Conservation (phyloP, 2,113 vertebrate genomes). For the Grantiella picta region DNA sequence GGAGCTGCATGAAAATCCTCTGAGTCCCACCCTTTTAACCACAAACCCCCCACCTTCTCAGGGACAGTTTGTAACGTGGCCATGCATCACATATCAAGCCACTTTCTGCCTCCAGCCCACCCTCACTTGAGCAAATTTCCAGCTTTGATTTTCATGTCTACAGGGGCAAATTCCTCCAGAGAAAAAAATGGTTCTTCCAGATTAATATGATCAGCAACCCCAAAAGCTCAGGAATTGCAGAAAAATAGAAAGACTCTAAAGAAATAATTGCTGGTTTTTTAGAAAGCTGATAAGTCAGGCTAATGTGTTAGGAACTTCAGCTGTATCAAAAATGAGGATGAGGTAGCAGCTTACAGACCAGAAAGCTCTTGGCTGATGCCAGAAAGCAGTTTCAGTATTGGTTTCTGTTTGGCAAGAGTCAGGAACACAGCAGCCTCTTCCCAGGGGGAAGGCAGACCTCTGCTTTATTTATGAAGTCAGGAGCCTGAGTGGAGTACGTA, state of each 20-base stretch:
- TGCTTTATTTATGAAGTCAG: slow-evolving; percentile 25
- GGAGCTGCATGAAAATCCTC: not conserved
- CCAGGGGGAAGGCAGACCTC: not conserved
- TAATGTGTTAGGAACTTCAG: not conserved
- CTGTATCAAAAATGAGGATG: not conserved
- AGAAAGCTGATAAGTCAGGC: not conserved
- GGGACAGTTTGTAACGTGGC: not conserved
- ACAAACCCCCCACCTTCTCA: not conserved
- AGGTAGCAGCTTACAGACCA: not conserved
- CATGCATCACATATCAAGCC: not conserved
- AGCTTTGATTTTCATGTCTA: not conserved
- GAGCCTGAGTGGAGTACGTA: not conserved
- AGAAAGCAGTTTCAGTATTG: not conserved
- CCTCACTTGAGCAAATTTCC: not conserved
- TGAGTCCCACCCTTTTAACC: not conserved
- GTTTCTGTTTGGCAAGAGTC: not conserved
- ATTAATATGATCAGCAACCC: not conserved
- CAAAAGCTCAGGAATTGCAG: not conserved
- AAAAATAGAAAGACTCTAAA: not conserved
- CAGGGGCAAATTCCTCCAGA: not conserved
- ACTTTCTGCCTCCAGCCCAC: not conserved
- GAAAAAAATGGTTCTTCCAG: not conserved
- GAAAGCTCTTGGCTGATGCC: not conserved
- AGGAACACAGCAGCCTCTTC: not conserved
- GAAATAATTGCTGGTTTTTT: not conserved